Base-by-base conservation (phyloP, 2,888 invertebrate species). In the Sceliomorpha sp. region DNA sequence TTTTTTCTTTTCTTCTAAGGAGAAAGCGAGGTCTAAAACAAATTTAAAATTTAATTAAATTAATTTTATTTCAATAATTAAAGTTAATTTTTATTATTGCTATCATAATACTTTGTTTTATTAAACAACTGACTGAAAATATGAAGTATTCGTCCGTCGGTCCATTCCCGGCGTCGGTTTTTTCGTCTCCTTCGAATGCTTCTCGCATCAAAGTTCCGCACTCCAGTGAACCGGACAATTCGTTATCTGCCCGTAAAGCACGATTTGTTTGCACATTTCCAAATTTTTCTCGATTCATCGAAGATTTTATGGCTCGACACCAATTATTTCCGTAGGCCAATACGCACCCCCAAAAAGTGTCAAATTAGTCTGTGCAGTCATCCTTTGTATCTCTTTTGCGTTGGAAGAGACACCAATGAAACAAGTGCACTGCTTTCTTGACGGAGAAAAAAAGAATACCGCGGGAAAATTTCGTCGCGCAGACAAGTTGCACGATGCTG, bases 221-320 rank as follows among this genome's bases (percentile, higher is more conserved):
- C 37, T 67, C 51, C 74, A 62, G 53, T 77, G 78, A 68, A 75
- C 75, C 79, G 80, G 75, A 78, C 77, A 84, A 85, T 85, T n/a
- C 84, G 81, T 82, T 85, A 85, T 85, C 85, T 85, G 60, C 62
- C 59, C 37, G 50, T 60, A 66, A 58, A 68, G 69, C 70, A 64
- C 34, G 58, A 71, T 71, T 72, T 74, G 74, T 70, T 44, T 44
- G 44, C 44, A 74, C 74, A 69, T 73, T 45, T 31, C 34, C 36
- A 50, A 68, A 45, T 72, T 63, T 62, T 15, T 14, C 31, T 34
- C 47, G 29, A 62, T 50, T 58, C 53, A 42, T 56, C 55, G 9
- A 40, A 58, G 68, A 53, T 69, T 72, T 58, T 50, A 42, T 39
- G 50, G 47, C 37, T 36, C 50, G 62, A 70, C 73, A 68, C 72